phyloP scores from a whole-genome alignment of 2,113 vertebrate species.

The Rhabdornis inornatus region DNA sequence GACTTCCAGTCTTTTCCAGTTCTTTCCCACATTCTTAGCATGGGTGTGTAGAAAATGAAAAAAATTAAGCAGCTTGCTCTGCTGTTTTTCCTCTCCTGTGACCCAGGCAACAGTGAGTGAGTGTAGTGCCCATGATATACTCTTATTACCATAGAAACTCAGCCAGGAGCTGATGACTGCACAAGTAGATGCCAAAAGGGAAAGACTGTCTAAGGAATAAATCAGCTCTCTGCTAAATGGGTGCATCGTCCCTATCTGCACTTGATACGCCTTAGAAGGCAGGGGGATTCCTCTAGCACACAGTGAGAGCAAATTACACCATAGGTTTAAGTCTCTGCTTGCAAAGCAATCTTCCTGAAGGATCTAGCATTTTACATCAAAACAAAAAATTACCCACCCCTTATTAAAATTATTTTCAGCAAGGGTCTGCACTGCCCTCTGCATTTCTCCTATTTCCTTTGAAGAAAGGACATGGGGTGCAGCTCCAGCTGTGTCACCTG shows the following conservation, averaged over 20 bases:
- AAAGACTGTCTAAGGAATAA: conserved; percentile 9
- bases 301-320: not conserved
- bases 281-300: not conserved
- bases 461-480: not conserved
- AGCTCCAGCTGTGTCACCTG: not conserved
- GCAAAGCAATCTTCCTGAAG: not conserved
- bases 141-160: conserved; percentile 58
- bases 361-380: not conserved
- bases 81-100: conserved; percentile 5
- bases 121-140: not conserved
- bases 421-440: not conserved
- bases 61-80: not conserved
- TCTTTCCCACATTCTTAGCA: not conserved
- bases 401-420: not conserved
- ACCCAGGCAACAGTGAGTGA: not conserved
- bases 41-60: not conserved
- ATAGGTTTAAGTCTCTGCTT: not conserved
- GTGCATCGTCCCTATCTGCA: not conserved
- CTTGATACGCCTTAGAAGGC: not conserved
- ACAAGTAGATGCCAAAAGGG: conserved; percentile 13
- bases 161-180: not conserved
- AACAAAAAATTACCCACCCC: not conserved
- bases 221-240: not conserved
- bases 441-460: not conserved
- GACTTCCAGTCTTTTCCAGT: not conserved